Base-by-base conservation (phyloP, 2,797 vertebrate genomes). In the Hemitrygon akajei region DNA sequence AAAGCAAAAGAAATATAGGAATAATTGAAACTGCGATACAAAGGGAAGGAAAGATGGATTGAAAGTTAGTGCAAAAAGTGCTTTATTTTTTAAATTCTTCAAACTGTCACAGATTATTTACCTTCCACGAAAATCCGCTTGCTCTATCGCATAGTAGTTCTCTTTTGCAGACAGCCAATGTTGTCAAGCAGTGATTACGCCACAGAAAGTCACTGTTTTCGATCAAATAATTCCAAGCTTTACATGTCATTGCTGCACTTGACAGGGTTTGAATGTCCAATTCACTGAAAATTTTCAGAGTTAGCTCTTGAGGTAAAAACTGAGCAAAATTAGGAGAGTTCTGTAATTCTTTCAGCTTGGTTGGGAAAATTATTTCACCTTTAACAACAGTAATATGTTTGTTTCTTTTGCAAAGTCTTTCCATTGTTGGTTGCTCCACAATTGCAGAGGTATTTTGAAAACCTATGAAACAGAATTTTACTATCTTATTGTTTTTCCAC, bases 71-170 rank as follows among this genome's bases (percentile, higher is more conserved):
- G 18, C 7, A 9, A 87, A 34, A 87, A 66, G 34, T n/a, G 84
- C 4, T 63, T 60, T 63, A 87, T 14, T n/a, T 63, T 66, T 87
- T 60, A 87, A 34, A 9, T 3, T 58, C 47, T 22, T 56, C 27
- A 86, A 87, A 87, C 20, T 1, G n/a, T 34, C 6, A n/a, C 91
- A 0, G 22, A 87, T 82, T 0, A 91, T 95, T 94, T 95, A 98
- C 98, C 98, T 97, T 98, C 98, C 98, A 98, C 66, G 98, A 98
- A 58, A 96, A 96, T 0, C 98, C 98, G 0, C 94, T 94, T 1
- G 95, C 94, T 2, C 97, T 94, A 95, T 98, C 98, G 0, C 95
- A 10, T 89, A 98, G 97, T 10, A 98, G 96, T 94, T 99, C 98
- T 94, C 95, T 96, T 94, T 93, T 96, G 94, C 98, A 98, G 30